Base-by-base conservation (phyloP, 1,140 invertebrate species). In the Semibalanus balanoides region DNA sequence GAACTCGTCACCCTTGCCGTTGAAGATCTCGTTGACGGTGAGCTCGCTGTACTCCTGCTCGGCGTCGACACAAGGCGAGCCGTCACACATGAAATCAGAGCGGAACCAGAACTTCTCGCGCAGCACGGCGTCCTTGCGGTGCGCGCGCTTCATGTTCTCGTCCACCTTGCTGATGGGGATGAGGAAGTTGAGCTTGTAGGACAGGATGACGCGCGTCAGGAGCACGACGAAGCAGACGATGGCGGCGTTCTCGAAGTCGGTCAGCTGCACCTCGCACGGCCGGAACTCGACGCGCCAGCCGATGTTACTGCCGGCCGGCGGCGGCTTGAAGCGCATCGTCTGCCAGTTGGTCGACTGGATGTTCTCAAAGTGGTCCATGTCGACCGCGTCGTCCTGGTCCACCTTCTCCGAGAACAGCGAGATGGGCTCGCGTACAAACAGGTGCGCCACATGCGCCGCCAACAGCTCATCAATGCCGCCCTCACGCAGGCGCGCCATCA, bases 261-360 rank as follows among this genome's bases (percentile, higher is more conserved):
- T 98, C 75, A 99, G 88, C 86, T 99, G 98, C 11, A 95, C 91
- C 87, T 99, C 98, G 84, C 96, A 99, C 51, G 98, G 97, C 73
- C 98, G 89, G 86, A 99, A 99, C 86, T 99, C 98, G 1, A 99
- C 98, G 78, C 98, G 87, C 98, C 98, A 99, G 28, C 98, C 97
- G 83, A 99, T 98, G 70, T 92, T 89, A 22, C 95, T 97, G 82
- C 96, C 91, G 0, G 93, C 91, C 30, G 95, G 94, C 76, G 98
- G 97, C 73, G 96, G 95, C 85, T 99, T 99, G 85, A 99, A 99
- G 28, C 98, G 88, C 97, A 99, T 98, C 17, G 97, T 98, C 87
- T 99, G 97, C 98, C 98, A 99, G 86, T 99, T 99, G 11, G 98
- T 99, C 0, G 97, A 99, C 84, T 99, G 98, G 81, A 99, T 98